Evolutionary conservation across 2,113 vertebrate species (phyloP).

Genomic region (Mustelus asterias): DNA sequence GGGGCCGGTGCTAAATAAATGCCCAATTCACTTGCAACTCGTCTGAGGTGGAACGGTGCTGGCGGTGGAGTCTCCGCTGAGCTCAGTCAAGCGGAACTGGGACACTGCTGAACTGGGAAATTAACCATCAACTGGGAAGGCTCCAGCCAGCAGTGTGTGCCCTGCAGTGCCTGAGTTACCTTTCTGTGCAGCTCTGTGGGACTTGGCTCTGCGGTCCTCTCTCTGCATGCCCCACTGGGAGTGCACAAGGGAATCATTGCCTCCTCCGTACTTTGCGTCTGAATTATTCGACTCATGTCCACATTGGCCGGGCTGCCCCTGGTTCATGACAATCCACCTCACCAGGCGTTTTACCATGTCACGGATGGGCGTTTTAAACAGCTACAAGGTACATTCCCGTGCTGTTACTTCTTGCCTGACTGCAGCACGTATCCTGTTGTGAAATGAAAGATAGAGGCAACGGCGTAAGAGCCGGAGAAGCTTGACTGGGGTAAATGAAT

Average conservation of each 20-base stretch:
- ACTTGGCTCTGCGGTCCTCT: slow-evolving; percentile 31
- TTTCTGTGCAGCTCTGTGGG: neutral
- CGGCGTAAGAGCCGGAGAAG: neutral
- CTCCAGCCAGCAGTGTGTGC: neutral
- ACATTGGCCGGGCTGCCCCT: slow-evolving; percentile 55
- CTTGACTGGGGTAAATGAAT: neutral
- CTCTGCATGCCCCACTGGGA: neutral
- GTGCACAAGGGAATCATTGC: neutral
- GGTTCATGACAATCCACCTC: slow-evolving; percentile 65
- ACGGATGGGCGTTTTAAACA: slow-evolving; percentile 67
- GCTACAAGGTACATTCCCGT: slow-evolving; percentile 60
- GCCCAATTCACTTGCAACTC: neutral
- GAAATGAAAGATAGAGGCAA: neutral
- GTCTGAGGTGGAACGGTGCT: neutral
- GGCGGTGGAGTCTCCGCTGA: neutral
- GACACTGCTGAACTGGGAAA: neutral
- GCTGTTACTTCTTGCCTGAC: neutral
- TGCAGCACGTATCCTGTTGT: too few relatives aligned
- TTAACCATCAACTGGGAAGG: slow-evolving; percentile 19
- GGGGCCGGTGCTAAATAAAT: neutral
- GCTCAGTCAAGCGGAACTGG: neutral
- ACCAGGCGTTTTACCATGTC: slow-evolving; percentile 61
- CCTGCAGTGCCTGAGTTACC: neutral
- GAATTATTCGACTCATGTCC: slow-evolving; percentile 45
- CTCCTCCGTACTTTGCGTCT: slow-evolving; percentile 43